Conservation (phyloP, 1,140 invertebrate species). For the Aphis gossypii region DNA sequence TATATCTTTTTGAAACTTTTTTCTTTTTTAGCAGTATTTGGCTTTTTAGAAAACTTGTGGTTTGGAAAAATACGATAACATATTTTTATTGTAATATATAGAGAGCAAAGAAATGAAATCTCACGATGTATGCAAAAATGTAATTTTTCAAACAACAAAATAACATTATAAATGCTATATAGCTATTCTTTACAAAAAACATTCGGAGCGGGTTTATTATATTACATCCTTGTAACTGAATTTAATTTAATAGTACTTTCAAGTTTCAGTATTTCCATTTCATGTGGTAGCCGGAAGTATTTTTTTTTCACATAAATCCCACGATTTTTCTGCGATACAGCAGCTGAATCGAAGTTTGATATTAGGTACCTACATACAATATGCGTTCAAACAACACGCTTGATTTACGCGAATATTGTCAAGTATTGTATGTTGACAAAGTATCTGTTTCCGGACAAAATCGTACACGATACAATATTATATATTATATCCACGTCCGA, state of each 20-base stretch:
- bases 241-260: neutral
- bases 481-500: neutral
- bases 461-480: neutral
- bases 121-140: neutral
- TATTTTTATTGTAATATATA: neutral
- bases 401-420: neutral
- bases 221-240: neutral
- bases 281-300: neutral
- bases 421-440: neutral
- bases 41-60: conserved; percentile 27
- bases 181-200: neutral
- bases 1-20: neutral
- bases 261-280: neutral
- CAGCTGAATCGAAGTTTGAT: neutral
- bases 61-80: conserved; percentile 25
- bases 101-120: neutral
- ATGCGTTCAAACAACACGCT: neutral
- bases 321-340: neutral
- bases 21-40: neutral
- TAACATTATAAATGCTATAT: neutral
- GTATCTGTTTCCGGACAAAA: neutral
- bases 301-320: neutral
- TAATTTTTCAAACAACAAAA: neutral
- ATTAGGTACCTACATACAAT: neutral
- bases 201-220: neutral